Evolutionary conservation across 1,140 invertebrate genomes (phyloP), one percentile per base, ranked within the genome.

Genomic region (Nasonia giraulti): DNA sequence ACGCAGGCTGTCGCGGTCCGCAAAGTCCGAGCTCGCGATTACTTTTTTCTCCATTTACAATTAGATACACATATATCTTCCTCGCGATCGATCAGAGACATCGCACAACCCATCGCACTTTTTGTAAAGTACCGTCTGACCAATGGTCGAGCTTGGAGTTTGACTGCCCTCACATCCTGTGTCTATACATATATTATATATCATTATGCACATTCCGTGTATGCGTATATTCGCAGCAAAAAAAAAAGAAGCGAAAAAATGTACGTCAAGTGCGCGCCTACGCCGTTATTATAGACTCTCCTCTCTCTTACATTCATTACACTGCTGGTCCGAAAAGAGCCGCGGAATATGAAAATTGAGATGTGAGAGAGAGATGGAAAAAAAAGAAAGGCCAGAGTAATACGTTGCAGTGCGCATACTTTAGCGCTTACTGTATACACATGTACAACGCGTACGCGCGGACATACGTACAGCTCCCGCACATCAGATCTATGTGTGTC

Each of bases 381-480:
- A 76, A 17, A 62, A n/a, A 23, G 10, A 82, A 74, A 23, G 37
- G 20, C 20, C 8, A 83, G 74, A 83, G 66, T 69, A 85, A 85
- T 79, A 79, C 40, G 55, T 73, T 79, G 31, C 66, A 75, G 69
- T 83, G 55, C 55, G 69, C 62, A 27, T 27, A 77, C 40, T 84
- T 47, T 81, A 78, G 86, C 85, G 75, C 62, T 33, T 87, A 86
- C 69, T 85, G 86, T 86, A 80, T 82, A 85, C 82, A 80, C 87
- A 87, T 86, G 87, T 80, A 85, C 68, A 71, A 55, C 68, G 47
- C 81, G 78, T 87, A 87, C 78, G 86, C 84, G 80, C 78, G 66
- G 81, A 82, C 83, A 87, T 87, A 87, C 83, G 87, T 87, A 87
- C 87, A 88, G 79, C 76, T 80, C 84, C 62, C 6, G 14, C 14